Base-by-base conservation (phyloP, 2,888 invertebrate genomes). In the Melinopterus prodromus region DNA sequence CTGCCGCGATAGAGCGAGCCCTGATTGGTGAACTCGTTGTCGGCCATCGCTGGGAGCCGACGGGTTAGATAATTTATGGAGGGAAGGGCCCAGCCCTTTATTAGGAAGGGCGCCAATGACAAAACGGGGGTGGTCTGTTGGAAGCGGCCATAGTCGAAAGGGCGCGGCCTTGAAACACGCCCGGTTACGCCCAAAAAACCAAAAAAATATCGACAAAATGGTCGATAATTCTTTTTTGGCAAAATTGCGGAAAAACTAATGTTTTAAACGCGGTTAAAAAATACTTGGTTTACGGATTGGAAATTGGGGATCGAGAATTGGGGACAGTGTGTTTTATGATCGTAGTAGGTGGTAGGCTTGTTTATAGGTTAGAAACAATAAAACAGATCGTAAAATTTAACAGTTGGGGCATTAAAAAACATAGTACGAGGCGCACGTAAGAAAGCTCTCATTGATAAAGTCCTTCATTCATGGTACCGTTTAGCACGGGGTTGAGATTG, bases 1-100 rank as follows among this genome's bases (percentile, higher is more conserved):
- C 77, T 81, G 80, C 81, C 75, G 70, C 16, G 72, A 72, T 36
- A 76, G 16, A 26, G 69, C 76, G 74, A 36, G 81, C 80, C 80
- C 82, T 83, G 88, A 91, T 91, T 91, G 91, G 91, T 85, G 85
- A 85, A 84, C 79, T 78, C 76, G 79, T 15, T 75, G 86, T 88
- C 91, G 88, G 91, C 91, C 91, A 91, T 91, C 88, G 89, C 90
- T 88, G 87, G 87, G 87, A 87, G 89, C 88, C 85, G 87, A 85
- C 87, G 86, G 83, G 85, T 86, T 83, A 84, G 82, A 84, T 87
- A 86, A 88, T 88, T 86, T 88, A 89, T 86, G 15, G 85, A 83
- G 81, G 83, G 81, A 77, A 81, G 82, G 85, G 87, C 83, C 82
- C 87, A 83, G 83, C 88, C 88, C 87, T 84, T 85, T 70, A 84